A percentile compares a stretch with the other conserved stretches of the same genome.
These are phyloP conservation scores for Cyrtodaria siliqua DNA, from an alignment of 2,888 invertebrate species.

Conservation along the genomic window DNA sequence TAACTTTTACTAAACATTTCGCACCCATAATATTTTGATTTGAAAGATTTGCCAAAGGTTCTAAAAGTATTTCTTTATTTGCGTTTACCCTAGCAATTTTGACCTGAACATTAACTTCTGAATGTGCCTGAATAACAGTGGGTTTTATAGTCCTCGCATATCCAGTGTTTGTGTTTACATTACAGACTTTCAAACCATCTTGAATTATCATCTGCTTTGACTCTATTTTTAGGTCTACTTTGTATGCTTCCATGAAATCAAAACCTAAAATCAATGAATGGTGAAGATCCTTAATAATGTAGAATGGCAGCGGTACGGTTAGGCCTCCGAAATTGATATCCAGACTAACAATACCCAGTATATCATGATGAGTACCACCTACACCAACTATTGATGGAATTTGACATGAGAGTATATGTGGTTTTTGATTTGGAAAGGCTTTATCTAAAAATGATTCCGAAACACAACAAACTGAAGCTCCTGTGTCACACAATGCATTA, in stretches of 20 bases:
- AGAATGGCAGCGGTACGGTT: no score
- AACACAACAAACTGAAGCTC: slow-evolving; percentile 15
- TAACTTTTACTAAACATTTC: slow-evolving; percentile 39
- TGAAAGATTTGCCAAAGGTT: no score
- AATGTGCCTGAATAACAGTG: no score
- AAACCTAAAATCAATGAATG: slow-evolving; percentile 13
- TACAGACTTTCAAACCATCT: slow-evolving; percentile 21
- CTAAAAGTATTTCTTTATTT: slow-evolving; percentile 6
- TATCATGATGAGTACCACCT: slow-evolving; percentile 21
- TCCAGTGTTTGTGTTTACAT: slow-evolving; percentile 17
- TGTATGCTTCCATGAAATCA: no score
- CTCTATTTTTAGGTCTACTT: no score
- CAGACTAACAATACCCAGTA: background rate
- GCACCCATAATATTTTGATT: slow-evolving; percentile 35
- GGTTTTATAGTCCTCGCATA: no score
- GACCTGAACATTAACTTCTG: slow-evolving; percentile 17
- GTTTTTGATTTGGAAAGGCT: no score
- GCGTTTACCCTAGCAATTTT: slow-evolving; percentile 22
- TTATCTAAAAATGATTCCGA: slow-evolving; percentile 7
- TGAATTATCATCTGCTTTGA: slow-evolving; percentile 14
- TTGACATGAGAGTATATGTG: no score
- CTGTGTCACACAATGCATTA: slow-evolving; percentile 10
- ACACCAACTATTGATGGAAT: no score
- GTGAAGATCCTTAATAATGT: slow-evolving; percentile 21
- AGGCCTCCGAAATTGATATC: no score